These are phyloP conservation scores for Platysteira castanea DNA, from an alignment of 2,113 vertebrate species.

Conservation along the genomic window DNA sequence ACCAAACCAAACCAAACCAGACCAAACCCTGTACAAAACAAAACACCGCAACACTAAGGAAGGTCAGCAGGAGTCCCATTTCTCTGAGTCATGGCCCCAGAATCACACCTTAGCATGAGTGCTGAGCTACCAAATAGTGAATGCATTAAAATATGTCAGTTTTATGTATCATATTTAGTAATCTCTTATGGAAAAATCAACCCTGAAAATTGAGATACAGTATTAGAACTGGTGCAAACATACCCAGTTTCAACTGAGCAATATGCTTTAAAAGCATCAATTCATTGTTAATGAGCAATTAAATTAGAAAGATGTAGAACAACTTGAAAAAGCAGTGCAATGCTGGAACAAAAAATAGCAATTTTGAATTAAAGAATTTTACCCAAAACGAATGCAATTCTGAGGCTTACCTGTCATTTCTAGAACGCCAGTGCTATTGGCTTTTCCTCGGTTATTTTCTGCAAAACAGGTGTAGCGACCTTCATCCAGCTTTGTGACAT, in stretches of 20 bases:
- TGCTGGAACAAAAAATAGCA: not conserved
- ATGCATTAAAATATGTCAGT: not conserved
- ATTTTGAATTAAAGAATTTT: not conserved
- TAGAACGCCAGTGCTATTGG: constrained; percentile 88
- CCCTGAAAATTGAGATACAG: not conserved
- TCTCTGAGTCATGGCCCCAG: not conserved
- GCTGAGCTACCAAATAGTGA: not conserved
- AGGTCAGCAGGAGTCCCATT: not conserved
- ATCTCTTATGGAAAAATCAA: not conserved
- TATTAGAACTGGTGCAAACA: not conserved
- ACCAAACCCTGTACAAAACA: accelerated
- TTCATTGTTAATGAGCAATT: not conserved
- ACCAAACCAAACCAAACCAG: not conserved
- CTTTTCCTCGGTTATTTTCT: constrained; percentile 90
- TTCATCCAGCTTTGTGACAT: constrained; percentile 85
- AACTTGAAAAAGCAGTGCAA: not conserved
- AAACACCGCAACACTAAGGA: not conserved
- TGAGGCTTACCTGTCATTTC: constrained; percentile 81
- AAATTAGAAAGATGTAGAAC: not conserved
- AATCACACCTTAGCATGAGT: not conserved
- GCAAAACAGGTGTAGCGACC: constrained; percentile 94
- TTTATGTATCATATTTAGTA: not conserved
- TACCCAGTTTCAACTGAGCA: not conserved
- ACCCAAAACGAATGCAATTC: not conserved
- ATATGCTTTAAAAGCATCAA: not conserved